Evolutionary conservation across 2,888 invertebrate species (phyloP).

Genomic region (Ephialtes manifestator): DNA sequence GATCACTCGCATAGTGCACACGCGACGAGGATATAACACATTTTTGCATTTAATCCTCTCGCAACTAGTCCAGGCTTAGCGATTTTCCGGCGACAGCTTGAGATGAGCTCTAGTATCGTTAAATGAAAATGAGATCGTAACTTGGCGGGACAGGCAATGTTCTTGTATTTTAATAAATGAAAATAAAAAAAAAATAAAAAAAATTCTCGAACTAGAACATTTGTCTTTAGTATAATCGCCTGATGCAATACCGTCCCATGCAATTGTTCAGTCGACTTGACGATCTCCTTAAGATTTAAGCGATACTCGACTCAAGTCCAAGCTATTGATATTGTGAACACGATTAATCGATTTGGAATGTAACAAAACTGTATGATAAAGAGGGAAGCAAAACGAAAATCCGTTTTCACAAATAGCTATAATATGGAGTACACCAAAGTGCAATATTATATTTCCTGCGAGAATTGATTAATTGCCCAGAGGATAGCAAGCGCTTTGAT

Average conservation of each 20-base stretch:
- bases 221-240: constrained; percentile 25
- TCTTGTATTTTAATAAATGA: constrained; percentile 20
- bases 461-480: constrained; percentile 42
- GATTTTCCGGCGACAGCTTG: constrained; percentile 54
- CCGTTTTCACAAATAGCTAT: constrained; percentile 38
- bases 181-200: constrained; percentile 9
- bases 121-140: constrained; percentile 34
- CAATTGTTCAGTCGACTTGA: constrained; percentile 20
- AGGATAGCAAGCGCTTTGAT: constrained; percentile 45
- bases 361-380: constrained; percentile 35
- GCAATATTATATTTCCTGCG: constrained; percentile 79
- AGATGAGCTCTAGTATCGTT: constrained; percentile 12
- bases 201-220: constrained; percentile 1
- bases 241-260: constrained; percentile 55
- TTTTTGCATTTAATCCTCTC: constrained; percentile 60
- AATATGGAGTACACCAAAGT: constrained; percentile 80
- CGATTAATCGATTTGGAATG: constrained; percentile 44
- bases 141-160: constrained; percentile 27
- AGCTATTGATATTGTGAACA: constrained; percentile 28
- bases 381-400: constrained; percentile 46
- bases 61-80: constrained; percentile 64
- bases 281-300: constrained; percentile 12
- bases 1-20: constrained; percentile 57
- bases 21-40: constrained; percentile 50
- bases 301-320: constrained; percentile 8